Percentiles rank a stretch among this genome's conserved stretches.
phyloP scores from a whole-genome alignment of 2,888 invertebrate genomes.

The Lithophane ornitopus region DNA sequence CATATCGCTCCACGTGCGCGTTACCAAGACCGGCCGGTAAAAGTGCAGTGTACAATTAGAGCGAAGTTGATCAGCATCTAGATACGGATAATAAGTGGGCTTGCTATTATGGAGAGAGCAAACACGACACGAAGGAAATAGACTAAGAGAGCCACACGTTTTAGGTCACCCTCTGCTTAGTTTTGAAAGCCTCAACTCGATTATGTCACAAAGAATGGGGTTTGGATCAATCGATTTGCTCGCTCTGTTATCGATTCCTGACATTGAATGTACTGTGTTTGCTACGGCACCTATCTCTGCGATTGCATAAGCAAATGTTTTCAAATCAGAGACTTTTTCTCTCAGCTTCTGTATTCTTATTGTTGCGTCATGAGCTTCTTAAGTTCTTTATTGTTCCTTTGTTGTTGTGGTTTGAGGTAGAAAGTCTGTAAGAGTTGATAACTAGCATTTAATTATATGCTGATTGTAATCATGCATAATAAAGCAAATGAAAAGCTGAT shows the following conservation, averaged over 20 bases:
- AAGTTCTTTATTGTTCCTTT: slow-evolving; percentile 47
- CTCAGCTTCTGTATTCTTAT: slow-evolving; percentile 33
- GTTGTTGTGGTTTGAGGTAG: slow-evolving; percentile 40
- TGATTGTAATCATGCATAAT: slow-evolving; percentile 28
- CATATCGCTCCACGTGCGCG: slow-evolving; percentile 28
- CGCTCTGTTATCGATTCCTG: slow-evolving; percentile 17
- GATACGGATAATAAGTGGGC: slow-evolving; percentile 82
- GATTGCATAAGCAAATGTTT: slow-evolving; percentile 50
- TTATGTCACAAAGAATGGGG: slow-evolving; percentile 12
- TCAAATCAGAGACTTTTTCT: slow-evolving; percentile 34
- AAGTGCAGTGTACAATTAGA: slow-evolving; percentile 83
- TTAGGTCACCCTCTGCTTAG: slow-evolving; percentile 51
- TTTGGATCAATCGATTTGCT: slow-evolving; percentile 4
- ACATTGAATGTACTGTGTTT: slow-evolving; percentile 29
- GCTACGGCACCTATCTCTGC: not conserved
- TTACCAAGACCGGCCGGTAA: slow-evolving; percentile 63
- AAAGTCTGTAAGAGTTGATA: slow-evolving; percentile 52
- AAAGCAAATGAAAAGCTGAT: slow-evolving; percentile 16
- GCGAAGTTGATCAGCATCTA: slow-evolving; percentile 78
- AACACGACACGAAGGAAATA: slow-evolving; percentile 61
- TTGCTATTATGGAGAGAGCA: slow-evolving; percentile 84
- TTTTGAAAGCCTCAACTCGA: slow-evolving; percentile 34
- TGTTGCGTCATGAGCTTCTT: slow-evolving; percentile 50
- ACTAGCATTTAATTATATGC: slow-evolving; percentile 38
- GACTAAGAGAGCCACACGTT: slow-evolving; percentile 59